These are phyloP conservation scores for Carduelis carduelis DNA, from an alignment of 2,797 vertebrate genomes.

Conservation along the genomic window DNA sequence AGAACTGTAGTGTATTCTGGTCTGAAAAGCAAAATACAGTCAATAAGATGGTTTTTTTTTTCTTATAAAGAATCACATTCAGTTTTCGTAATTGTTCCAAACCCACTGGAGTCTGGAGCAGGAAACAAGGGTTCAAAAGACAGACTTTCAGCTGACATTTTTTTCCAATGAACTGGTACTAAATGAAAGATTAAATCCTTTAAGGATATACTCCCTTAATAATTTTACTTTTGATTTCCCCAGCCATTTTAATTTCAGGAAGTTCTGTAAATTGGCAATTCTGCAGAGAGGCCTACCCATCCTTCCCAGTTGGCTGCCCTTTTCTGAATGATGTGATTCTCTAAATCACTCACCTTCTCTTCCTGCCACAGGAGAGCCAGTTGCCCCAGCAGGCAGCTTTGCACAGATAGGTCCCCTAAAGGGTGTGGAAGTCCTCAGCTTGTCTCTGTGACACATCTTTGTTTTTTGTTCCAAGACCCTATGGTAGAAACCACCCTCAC, in stretches of 20 bases:
- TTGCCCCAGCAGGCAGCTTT: background rate
- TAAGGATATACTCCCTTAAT: background rate
- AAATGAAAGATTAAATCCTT: background rate
- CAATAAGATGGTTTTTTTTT: background rate
- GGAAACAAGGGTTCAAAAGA: background rate
- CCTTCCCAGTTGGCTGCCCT: fast-evolving
- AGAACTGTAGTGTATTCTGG: background rate
- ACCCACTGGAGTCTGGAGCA: background rate
- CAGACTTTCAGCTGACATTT: background rate
- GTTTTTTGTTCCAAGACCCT: background rate
- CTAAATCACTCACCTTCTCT: background rate
- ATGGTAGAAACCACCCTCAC: background rate
- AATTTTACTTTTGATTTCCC: background rate
- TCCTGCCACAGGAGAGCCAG: fast-evolving
- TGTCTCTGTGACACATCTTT: background rate
- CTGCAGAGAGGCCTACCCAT: background rate
- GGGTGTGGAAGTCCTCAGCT: background rate
- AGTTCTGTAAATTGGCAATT: background rate
- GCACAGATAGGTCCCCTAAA: background rate
- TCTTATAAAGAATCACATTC: background rate
- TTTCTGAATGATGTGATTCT: background rate
- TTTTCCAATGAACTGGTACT: background rate
- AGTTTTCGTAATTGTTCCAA: background rate
- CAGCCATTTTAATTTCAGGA: background rate
- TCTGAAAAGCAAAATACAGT: background rate